Evolutionary conservation across 2,888 invertebrate species (phyloP), one percentile per base, ranked within the genome.

Genomic region (Eledona agricola): DNA sequence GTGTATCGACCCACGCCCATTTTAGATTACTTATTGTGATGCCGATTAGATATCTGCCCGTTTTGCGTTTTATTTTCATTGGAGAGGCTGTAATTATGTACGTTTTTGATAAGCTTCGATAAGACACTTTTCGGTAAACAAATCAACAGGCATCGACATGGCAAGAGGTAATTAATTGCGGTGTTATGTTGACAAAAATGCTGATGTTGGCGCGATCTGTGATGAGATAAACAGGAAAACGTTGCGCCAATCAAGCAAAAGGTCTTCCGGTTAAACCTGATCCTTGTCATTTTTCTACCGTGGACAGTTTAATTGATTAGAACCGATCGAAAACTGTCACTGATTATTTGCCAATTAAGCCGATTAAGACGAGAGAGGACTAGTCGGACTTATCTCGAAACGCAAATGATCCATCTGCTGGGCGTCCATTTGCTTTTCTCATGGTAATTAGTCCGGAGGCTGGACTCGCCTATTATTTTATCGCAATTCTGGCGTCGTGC

Each of bases 11-110:
- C 69, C 67, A 71, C 70, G 70, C 69, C 71, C 70, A 67, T 67
- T 67, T 66, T 66, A 69, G 70, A 72, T 72, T 72, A 67, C 68
- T 72, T 70, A 72, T 72, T 71, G 70, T 69, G 71, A 71, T 72
- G 63, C 57, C 58, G 72, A 73, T 73, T 69, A 72, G 71, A 72
- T 69, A 69, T 62, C 58, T 58, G 57, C 59, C 63, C 60, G 45
- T 55, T 55, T 51, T 45, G 45, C 45, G 43, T 55, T 55, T 55
- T 55, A 54, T 54, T 54, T 49, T 31, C 42, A 28, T 23, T 31
- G 25, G 26, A 25, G 38, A 32, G 42, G 28, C 49, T 49, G 38
- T 54, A 54, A 54, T 54, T 54, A 54, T 54, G 49, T 37, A 53
- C 47, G 47, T 53, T 53, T 43, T 43, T 49, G 35, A 49, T 42